Conservation (phyloP, 1,140 invertebrate species). For the Schlechtendalia chinensis region DNA sequence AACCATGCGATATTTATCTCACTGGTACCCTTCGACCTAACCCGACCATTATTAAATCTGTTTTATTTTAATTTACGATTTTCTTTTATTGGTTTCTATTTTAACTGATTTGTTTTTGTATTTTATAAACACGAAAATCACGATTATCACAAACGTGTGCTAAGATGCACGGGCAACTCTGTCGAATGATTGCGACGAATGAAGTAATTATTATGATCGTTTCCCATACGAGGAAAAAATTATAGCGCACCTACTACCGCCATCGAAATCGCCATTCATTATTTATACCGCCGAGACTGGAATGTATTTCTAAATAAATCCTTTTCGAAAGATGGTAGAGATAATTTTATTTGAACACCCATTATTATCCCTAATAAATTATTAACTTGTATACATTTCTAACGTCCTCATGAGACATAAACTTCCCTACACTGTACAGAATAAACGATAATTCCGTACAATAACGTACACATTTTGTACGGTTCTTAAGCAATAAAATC, state of each 20-base stretch:
- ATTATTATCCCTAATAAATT: slow-evolving; percentile 42
- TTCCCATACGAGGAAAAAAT: not conserved
- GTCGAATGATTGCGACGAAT: too few relatives aligned
- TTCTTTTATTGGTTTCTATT: too few relatives aligned
- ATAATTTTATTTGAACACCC: slow-evolving; percentile 40
- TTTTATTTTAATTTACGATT: too few relatives aligned
- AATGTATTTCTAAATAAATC: slow-evolving; percentile 38
- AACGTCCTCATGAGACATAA: slow-evolving; percentile 7
- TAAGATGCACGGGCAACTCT: too few relatives aligned
- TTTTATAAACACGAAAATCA: too few relatives aligned
- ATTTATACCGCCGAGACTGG: slow-evolving; percentile 12
- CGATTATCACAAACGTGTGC: too few relatives aligned
- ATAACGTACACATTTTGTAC: not conserved
- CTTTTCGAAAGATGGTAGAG: slow-evolving; percentile 29
- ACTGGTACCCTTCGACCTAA: too few relatives aligned
- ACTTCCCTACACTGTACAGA: not conserved
- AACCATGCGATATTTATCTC: too few relatives aligned
- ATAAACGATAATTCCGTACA: slow-evolving; percentile 16
- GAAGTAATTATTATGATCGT: not conserved
- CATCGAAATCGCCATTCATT: not conserved
- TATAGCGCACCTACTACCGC: not conserved
- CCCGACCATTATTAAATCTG: too few relatives aligned
- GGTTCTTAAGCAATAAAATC: not conserved
- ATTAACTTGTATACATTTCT: slow-evolving; percentile 29
- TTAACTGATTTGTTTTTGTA: too few relatives aligned